Evolutionary conservation across 2,113 vertebrate species (phyloP).

Genomic region (Pseudopodoces humilis): DNA sequence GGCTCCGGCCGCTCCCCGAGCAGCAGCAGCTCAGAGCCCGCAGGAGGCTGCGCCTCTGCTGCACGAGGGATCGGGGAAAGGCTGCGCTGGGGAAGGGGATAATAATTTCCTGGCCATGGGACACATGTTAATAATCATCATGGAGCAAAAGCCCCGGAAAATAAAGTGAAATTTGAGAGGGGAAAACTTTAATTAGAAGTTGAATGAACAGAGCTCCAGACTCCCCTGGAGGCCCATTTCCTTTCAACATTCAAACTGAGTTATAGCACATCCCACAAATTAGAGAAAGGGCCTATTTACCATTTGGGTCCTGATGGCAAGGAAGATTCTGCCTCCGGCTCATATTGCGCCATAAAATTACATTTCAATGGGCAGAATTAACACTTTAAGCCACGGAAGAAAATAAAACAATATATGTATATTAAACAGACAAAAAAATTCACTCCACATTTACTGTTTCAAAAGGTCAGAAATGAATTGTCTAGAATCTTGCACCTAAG

Average conservation of each 20-base stretch:
- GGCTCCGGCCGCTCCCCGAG: not conserved
- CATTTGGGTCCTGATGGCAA: conserved; percentile 40
- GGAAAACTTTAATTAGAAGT: conserved; percentile 72
- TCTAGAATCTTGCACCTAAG: not conserved
- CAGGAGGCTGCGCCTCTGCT: not conserved
- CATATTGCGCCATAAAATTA: conserved; percentile 38
- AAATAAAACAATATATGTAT: not conserved
- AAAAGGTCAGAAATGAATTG: not conserved
- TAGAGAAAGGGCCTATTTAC: conserved; percentile 59
- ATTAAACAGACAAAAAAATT: not conserved
- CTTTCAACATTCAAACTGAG: conserved; percentile 68
- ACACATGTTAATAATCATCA: conserved; percentile 66
- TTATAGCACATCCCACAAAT: conserved; percentile 65
- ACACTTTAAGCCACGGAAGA: not conserved
- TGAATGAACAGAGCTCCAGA: conserved; percentile 59
- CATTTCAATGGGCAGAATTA: conserved; percentile 46
- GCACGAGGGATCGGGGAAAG: not conserved
- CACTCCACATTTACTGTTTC: not conserved
- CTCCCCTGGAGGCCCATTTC: conserved; percentile 64
- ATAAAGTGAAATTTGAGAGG: conserved; percentile 68
- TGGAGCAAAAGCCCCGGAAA: conserved; percentile 63
- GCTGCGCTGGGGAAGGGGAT: not conserved
- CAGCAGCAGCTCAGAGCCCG: not conserved
- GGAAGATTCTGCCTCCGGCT: conserved; percentile 33
- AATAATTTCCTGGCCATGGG: conserved; percentile 39